A percentile compares a stretch with the other conserved stretches of the same genome.
Conservation (phyloP, 2,797 vertebrate genomes). For the Ispidina lecontei region DNA sequence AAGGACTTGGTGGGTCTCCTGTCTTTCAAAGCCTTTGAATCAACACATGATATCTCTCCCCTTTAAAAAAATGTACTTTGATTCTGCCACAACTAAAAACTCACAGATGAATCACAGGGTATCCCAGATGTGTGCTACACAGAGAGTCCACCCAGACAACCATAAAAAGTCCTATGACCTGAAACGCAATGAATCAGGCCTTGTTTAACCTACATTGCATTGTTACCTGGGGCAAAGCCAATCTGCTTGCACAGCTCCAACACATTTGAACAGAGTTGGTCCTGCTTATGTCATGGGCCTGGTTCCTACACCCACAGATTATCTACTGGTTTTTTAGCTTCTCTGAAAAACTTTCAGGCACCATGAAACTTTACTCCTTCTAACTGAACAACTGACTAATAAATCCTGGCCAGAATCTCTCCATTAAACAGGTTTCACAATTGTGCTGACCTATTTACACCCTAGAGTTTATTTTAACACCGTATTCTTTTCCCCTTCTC, state of each 20-base stretch:
- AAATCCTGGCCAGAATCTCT: not conserved
- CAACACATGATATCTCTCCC: not conserved
- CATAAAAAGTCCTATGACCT: not conserved
- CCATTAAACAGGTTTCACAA: not conserved
- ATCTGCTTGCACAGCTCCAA: not conserved
- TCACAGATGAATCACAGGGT: not conserved
- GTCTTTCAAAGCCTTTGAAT: not conserved
- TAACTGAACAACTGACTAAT: not conserved
- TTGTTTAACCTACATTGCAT: not conserved
- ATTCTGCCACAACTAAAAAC: not conserved
- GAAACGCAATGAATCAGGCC: not conserved
- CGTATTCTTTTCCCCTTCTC: not conserved
- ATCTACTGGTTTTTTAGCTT: not conserved
- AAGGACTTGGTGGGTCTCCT: not conserved
- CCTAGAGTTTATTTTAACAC: conserved; percentile 26
- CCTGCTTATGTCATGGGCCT: not conserved
- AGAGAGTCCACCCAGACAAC: not conserved
- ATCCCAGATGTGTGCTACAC: not conserved
- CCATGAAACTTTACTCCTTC: not conserved
- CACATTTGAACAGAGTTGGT: not conserved
- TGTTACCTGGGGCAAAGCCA: not conserved
- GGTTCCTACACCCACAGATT: not conserved
- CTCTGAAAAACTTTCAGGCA: not conserved
- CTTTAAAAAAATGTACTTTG: not conserved
- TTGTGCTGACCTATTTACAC: conserved; percentile 25